phyloP scores from a whole-genome alignment of 2,888 invertebrate genomes.

The Temnothorax ravouxi region DNA sequence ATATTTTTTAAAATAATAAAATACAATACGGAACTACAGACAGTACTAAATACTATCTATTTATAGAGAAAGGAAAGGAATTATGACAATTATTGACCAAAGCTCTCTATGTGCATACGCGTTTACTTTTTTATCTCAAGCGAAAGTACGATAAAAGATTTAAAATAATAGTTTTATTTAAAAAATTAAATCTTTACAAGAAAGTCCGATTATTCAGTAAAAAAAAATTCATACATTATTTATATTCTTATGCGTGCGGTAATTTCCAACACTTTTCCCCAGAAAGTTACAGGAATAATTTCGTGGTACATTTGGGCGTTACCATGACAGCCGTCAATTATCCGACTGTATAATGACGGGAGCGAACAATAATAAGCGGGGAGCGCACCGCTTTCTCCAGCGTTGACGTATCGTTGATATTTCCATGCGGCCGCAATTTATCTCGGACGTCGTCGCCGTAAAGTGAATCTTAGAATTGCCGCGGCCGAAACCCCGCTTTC shows the following conservation, averaged over 20 bases:
- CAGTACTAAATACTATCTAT: neutral
- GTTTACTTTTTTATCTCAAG: neutral
- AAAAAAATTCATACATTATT: constrained; percentile 6
- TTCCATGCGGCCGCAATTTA: constrained; percentile 80
- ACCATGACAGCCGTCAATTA: constrained; percentile 59
- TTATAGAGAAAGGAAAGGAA: neutral
- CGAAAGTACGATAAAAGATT: neutral
- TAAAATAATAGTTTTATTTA: neutral
- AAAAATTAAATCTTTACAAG: neutral
- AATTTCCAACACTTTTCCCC: constrained; percentile 15
- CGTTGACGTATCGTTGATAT: constrained; percentile 76
- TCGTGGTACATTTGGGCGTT: constrained; percentile 49
- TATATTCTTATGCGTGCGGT: constrained; percentile 3
- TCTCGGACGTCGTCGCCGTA: constrained; percentile 73
- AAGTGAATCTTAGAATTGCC: constrained; percentile 78
- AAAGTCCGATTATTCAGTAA: neutral
- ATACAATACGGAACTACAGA: neutral
- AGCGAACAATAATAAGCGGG: constrained; percentile 55
- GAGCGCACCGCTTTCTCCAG: constrained; percentile 46
- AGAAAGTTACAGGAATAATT: constrained; percentile 38
- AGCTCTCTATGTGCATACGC: neutral
- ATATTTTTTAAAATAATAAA: constrained; percentile 6
- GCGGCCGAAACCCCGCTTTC: constrained; percentile 33
- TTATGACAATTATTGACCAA: neutral
- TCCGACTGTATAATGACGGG: constrained; percentile 50